Percentiles rank a stretch among this genome's conserved stretches.
These are phyloP conservation scores for Pantala flavescens DNA, from an alignment of 1,140 invertebrate species.

Conservation along the genomic window DNA sequence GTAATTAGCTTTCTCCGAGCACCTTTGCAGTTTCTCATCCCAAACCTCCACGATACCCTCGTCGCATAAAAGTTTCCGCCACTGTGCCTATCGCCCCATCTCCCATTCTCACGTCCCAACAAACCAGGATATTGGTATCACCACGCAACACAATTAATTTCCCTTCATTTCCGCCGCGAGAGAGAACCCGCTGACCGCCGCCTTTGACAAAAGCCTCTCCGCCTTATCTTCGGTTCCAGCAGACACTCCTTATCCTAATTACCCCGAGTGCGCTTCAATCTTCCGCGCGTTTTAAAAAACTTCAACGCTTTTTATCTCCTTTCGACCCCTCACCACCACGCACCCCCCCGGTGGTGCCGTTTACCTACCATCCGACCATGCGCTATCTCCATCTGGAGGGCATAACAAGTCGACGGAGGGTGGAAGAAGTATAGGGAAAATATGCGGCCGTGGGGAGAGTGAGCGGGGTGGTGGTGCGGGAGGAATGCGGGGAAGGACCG, in stretches of 20 bases:
- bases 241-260: constrained; percentile 6
- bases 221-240: neutral
- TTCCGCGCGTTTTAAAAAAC: neutral
- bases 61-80: no score
- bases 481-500: no score
- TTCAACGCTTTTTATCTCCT: neutral
- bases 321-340: neutral
- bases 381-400: constrained; percentile 1
- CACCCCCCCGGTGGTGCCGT: neutral
- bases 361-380: neutral
- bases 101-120: no score
- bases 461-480: neutral
- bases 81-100: no score
- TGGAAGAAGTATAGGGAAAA: neutral
- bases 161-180: no score
- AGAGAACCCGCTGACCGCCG: no score
- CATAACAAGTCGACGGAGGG: neutral
- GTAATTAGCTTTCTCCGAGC: no score
- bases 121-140: no score
- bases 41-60: no score
- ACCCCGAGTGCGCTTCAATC: neutral
- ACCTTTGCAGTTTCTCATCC: no score
- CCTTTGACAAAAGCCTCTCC: neutral
- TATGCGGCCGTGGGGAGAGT: neutral
- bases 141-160: no score